Conservation (phyloP, 2,113 vertebrate species). For the Pelecanus crispus region DNA sequence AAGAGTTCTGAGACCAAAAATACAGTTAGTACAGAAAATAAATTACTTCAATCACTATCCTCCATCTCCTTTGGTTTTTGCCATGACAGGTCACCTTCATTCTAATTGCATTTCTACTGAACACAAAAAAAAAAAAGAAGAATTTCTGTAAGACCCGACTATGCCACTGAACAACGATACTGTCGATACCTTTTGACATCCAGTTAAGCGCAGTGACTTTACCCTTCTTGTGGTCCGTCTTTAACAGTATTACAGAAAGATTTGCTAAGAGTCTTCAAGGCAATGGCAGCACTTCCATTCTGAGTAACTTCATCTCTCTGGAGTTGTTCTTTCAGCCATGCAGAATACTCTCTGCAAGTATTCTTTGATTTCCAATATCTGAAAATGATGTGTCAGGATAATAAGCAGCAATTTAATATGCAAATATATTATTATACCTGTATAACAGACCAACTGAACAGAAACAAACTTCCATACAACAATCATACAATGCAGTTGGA, state of each 20-base stretch:
- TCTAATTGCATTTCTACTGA: background rate
- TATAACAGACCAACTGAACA: background rate
- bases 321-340: background rate
- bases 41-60: background rate
- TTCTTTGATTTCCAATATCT: conserved; percentile 6
- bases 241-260: background rate
- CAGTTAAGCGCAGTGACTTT: background rate
- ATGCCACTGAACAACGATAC: background rate
- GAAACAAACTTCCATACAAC: background rate
- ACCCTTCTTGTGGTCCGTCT: background rate
- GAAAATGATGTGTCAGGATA: background rate
- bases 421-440: background rate
- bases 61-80: background rate
- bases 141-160: background rate
- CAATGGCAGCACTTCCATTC: background rate
- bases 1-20: background rate
- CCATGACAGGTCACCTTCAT: background rate
- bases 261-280: background rate
- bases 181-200: background rate
- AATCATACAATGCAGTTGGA: background rate
- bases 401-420: conserved; percentile 19
- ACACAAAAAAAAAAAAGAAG: background rate
- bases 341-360: background rate
- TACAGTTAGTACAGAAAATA: background rate
- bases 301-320: background rate